A percentile compares a stretch with the other conserved stretches of the same genome.
Evolutionary conservation across 2,888 invertebrate species (phyloP).

Genomic region (Ichneumon xanthorius): DNA sequence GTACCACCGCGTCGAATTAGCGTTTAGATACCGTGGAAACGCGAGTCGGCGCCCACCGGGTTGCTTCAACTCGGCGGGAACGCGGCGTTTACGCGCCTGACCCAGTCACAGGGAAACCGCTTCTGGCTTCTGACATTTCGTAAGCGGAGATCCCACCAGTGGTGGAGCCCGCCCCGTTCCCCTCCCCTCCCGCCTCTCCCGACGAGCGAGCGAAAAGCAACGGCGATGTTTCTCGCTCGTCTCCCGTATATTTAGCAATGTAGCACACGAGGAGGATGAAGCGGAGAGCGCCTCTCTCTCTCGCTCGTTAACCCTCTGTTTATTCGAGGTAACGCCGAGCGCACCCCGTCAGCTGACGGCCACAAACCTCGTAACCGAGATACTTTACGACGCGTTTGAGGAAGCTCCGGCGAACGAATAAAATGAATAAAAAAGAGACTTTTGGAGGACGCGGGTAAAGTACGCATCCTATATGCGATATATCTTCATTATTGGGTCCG

Average conservation of each 20-base stretch:
- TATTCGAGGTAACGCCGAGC: conserved; percentile 4
- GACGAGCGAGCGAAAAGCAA: conserved; percentile 31
- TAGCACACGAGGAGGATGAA: conserved; percentile 51
- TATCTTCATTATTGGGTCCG: not conserved
- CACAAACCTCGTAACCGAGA: conserved; percentile 4
- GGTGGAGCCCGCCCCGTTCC: not conserved
- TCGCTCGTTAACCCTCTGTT: conserved; percentile 12
- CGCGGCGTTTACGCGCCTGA: conserved; percentile 64
- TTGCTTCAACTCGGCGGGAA: conserved; percentile 31
- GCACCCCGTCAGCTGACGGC: conserved; percentile 10
- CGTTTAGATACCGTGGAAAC: conserved; percentile 38
- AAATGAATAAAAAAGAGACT: not conserved
- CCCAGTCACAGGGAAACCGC: conserved; percentile 69
- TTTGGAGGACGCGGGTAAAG: not conserved
- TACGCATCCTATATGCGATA: not conserved
- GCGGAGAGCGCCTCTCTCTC: not conserved
- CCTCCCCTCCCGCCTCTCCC: not conserved
- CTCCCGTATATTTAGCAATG: conserved; percentile 76
- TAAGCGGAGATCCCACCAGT: conserved; percentile 66
- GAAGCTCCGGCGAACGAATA: not conserved
- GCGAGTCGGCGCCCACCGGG: conserved; percentile 18
- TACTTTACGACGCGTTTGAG: conserved; percentile 8
- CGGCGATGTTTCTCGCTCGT: conserved; percentile 21
- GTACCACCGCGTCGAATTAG: not conserved
- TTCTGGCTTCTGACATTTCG: conserved; percentile 77